Evolutionary conservation across 2,888 invertebrate species (phyloP), one percentile per base, ranked within the genome.

Genomic region (Ornithoptera priamus): DNA sequence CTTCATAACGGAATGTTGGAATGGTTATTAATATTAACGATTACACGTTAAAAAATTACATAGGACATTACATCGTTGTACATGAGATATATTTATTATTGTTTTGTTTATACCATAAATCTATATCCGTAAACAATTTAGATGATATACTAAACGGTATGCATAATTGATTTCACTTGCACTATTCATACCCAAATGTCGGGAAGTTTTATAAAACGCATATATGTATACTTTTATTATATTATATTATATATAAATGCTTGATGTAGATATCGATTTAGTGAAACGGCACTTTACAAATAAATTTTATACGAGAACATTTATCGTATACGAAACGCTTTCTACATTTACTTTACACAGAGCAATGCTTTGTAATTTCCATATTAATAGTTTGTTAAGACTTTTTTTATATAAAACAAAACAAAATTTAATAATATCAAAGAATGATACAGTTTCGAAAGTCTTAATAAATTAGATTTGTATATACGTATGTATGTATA

Each of bases 321-420:
- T 53, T 60, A 61, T 62, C 60, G 63, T 64, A 67, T 66, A 75
- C 72, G 62, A 74, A 74, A 36, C 72, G 65, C 67, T 75, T 75
- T 76, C 65, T 72, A 73, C 76, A n/a, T 77, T 53, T 53, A 74
- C 74, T 72, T 65, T 68, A 70, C 69, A 75, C 75, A 67, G 62
- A 73, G 72, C 72, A 72, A 71, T 42, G 69, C 69, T 70, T 69
- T 59, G 39, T 46, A 58, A 42, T 65, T 58, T 69, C 61, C 30
- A 62, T 65, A 61, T 46, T 12, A 69, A n/a, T 65, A 65, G 18
- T 46, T 58, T 65, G 50, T 57, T 66, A 62, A 65, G 69, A 65
- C 65, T 69, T 71, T 42, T 24, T 15, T 50, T 17, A 50, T 17
- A 1, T 50, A 15, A 17, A 17, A 53, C 18, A n/a, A 53, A 5